Evolutionary conservation across 2,797 vertebrate genomes (phyloP), one percentile per base, ranked within the genome.

Genomic region (Lophura swinhoii): DNA sequence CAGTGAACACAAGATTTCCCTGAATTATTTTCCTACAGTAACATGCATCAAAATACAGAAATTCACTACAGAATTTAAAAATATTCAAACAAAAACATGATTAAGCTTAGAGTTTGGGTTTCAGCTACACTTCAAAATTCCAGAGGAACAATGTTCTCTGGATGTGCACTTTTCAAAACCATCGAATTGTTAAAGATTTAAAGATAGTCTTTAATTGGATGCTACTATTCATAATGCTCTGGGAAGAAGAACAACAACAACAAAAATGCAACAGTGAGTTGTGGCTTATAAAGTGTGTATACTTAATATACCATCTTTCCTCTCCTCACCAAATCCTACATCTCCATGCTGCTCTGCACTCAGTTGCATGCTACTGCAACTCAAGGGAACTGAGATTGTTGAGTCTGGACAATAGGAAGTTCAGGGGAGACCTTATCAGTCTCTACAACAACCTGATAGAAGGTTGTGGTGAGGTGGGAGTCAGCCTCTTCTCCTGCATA

Each of bases 261-360:
- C 12, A 17, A 35, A 26, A 68, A 55, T 33, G 10, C 35, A 76
- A 22, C 4, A 24, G 6, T 1, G 0, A 62, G 3, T 8, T 15
- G 13, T 86, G 44, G 44, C 13, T 33, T 33, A 33, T 33, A 33
- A 33, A 33, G 33, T 33, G 33, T 78, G 2, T 41, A 24, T 18
- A 10, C 20, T 51, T 41, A 49, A 66, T 24, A 37, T 20, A 28
- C 33, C 20, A 18, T 24, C 15, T 71, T 77, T 70, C 44, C 31
- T 22, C 6, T 87, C 13, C 33, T 81, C 63, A 35, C 6, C 55
- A 49, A 55, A 59, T 2, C 16, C 63, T 31, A 8, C 41, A 46
- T 31, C 33, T 37, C 20, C 0, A 0, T 11, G n/a, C 17, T 0
- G 0, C 26, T 59, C 55, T 67, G 13, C 18, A 13, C 7, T 44